A percentile compares a stretch with the other conserved stretches of the same genome.
These are phyloP conservation scores for Sinopyrophorus schimmeli DNA, from an alignment of 2,888 invertebrate genomes.

Conservation along the genomic window DNA sequence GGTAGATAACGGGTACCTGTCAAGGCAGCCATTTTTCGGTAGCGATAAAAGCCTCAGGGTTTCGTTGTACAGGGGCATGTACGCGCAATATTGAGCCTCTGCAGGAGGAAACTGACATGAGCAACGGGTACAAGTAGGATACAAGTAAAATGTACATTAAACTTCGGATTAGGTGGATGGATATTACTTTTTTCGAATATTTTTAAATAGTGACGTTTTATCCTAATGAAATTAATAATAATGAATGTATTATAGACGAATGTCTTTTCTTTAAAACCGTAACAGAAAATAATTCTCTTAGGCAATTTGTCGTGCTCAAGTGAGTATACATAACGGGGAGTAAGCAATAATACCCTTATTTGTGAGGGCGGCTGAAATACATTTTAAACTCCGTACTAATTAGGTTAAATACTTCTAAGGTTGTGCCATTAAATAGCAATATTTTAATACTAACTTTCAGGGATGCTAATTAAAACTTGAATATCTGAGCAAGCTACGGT, in stretches of 20 bases:
- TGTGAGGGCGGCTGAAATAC: constrained; percentile 21
- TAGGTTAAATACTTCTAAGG: constrained; percentile 27
- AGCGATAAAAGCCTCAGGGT: constrained; percentile 25
- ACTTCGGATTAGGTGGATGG: too few relatives aligned
- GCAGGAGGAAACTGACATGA: constrained; percentile 21
- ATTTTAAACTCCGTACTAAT: constrained; percentile 22
- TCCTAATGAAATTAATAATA: too few relatives aligned
- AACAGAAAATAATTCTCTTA: constrained; percentile 18
- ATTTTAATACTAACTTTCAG: constrained; percentile 28
- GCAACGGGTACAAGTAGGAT: constrained; percentile 8
- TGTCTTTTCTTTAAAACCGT: constrained; percentile 7
- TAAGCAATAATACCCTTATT: constrained; percentile 26
- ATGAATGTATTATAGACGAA: too few relatives aligned
- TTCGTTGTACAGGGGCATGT: constrained; percentile 19
- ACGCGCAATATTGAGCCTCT: constrained; percentile 18
- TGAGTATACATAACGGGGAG: constrained; percentile 19
- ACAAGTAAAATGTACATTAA: too few relatives aligned
- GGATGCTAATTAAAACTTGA: constrained; percentile 27
- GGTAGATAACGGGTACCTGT: constrained; percentile 27
- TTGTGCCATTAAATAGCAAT: constrained; percentile 28
- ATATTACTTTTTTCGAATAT: too few relatives aligned
- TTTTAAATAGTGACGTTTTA: too few relatives aligned
- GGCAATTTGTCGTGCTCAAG: constrained; percentile 23
- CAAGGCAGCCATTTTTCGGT: constrained; percentile 28
- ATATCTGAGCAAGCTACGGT: constrained; percentile 21